phyloP scores from a whole-genome alignment of 2,113 vertebrate genomes.

The Chauna torquata region DNA sequence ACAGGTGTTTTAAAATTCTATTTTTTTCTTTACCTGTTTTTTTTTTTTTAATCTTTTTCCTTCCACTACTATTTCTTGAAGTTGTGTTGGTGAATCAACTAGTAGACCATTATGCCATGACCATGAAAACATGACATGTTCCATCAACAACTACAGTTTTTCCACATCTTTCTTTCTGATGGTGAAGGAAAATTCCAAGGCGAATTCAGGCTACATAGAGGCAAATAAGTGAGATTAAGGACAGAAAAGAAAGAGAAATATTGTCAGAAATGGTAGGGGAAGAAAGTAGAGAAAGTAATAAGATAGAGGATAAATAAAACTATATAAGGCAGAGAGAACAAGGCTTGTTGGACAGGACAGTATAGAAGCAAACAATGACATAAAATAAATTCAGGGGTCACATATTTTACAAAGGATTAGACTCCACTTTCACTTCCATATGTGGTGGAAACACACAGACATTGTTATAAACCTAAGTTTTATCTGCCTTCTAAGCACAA shows the following conservation, averaged over 20 bases:
- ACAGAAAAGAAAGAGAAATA: not conserved
- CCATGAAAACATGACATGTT: not conserved
- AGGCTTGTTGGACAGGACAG: not conserved
- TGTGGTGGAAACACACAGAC: not conserved
- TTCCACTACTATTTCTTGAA: not conserved
- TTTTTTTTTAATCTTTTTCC: not conserved
- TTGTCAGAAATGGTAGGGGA: not conserved
- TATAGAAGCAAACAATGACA: not conserved
- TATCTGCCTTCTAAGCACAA: not conserved
- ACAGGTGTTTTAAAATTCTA: not conserved
- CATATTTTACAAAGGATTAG: not conserved
- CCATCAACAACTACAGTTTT: not conserved
- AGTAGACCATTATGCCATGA: not conserved
- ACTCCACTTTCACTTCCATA: not conserved
- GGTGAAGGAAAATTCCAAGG: not conserved
- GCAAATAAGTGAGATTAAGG: not conserved
- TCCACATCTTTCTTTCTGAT: not conserved
- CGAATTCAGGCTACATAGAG: not conserved
- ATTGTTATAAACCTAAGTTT: not conserved
- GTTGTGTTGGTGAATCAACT: not conserved
- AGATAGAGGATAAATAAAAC: not conserved
- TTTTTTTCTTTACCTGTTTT: not conserved
- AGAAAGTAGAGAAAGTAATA: not conserved
- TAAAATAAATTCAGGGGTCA: not conserved
- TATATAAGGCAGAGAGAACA: not conserved